Conservation (phyloP, 92 coral and sea anemone species). For the Chrysogorgia sp. region DNA sequence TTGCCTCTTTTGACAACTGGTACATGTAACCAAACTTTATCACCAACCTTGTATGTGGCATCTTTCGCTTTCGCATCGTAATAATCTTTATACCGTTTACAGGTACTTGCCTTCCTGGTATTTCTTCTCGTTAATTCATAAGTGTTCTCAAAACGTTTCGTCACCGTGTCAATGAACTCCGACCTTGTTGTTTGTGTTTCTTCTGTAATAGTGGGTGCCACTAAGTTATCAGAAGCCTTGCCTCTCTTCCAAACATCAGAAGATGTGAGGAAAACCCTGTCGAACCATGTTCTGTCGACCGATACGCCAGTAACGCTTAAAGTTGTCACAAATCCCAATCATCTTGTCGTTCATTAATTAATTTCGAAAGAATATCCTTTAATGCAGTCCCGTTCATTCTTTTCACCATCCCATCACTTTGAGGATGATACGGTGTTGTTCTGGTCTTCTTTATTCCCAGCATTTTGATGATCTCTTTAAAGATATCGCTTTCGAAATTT, state of each 20-base stretch:
- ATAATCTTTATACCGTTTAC: background rate
- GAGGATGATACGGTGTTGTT: no score
- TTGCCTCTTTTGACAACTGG: conserved; percentile 5
- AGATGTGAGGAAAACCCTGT: conserved; percentile 8
- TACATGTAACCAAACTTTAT: background rate
- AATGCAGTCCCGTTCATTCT: background rate
- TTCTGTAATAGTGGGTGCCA: background rate
- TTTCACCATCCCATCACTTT: no score
- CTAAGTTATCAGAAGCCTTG: background rate
- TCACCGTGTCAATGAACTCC: background rate
- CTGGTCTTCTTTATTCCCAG: background rate
- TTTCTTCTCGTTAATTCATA: background rate
- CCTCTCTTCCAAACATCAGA: conserved; percentile 28
- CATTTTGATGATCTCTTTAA: no score
- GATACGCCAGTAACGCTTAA: background rate
- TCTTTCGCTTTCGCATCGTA: background rate
- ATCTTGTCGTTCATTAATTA: no score
- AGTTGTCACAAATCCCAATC: conserved; percentile 1
- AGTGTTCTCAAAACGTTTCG: background rate
- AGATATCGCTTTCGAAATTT: no score
- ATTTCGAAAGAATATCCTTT: background rate
- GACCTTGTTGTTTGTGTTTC: background rate
- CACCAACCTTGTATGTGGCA: background rate
- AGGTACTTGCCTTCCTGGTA: background rate
- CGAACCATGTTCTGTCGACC: conserved; percentile 22